Conservation (phyloP, 2,113 vertebrate genomes). For the Eurystomus gularis region DNA sequence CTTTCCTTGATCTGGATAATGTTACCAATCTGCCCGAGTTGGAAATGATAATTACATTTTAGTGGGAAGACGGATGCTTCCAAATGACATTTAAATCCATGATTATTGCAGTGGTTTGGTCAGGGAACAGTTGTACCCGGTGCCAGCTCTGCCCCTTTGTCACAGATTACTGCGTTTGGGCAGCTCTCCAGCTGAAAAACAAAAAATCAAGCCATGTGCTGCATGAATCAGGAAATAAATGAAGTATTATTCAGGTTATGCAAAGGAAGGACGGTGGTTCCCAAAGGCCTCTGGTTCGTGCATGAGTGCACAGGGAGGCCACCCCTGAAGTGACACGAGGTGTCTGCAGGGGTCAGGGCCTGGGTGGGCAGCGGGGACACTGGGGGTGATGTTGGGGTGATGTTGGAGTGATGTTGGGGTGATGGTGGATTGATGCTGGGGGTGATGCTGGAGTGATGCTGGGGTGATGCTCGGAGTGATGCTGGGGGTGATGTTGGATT, state of each 20-base stretch:
- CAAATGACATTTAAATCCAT: neutral
- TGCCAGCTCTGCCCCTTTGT: neutral
- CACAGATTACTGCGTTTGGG: neutral
- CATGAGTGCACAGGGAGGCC: fast-evolving
- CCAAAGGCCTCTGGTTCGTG: neutral
- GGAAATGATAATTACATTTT: neutral
- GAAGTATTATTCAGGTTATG: fast-evolving
- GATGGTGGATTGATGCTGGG: no score
- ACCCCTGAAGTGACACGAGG: fast-evolving
- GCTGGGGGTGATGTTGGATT: no score
- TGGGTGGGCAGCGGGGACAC: fast-evolving
- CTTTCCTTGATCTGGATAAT: neutral
- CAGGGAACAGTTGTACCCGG: neutral
- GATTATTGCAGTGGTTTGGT: neutral
- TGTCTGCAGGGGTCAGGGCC: neutral
- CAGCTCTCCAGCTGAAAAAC: neutral
- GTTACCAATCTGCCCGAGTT: neutral
- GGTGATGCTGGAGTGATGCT: no score
- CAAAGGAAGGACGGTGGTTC: fast-evolving
- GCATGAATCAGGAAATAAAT: neutral
- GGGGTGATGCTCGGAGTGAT: no score
- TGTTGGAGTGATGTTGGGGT: no score
- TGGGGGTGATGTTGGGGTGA: no score
- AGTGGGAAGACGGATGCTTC: neutral
- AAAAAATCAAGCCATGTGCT: neutral